phyloP scores from a whole-genome alignment of 2,113 vertebrate species.

The Triplophysa siluroides region DNA sequence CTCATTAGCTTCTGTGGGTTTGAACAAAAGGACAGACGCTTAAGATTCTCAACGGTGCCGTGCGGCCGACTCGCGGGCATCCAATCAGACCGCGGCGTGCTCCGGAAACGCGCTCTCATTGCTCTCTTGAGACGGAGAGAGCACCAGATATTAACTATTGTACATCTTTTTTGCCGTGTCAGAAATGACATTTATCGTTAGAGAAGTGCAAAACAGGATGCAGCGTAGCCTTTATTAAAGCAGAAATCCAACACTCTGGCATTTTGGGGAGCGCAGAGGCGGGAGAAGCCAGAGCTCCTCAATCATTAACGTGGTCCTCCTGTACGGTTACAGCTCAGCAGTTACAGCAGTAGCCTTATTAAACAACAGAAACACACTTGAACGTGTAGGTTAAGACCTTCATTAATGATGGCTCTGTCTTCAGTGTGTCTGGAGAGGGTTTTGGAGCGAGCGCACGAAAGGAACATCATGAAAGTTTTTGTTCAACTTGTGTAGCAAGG shows the following conservation, averaged over 20 bases:
- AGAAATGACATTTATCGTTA: constrained; percentile 54
- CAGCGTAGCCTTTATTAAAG: constrained; percentile 57
- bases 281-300: background rate
- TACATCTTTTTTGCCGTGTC: constrained; percentile 30
- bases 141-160: constrained; percentile 39
- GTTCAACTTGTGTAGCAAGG: constrained; percentile 1
- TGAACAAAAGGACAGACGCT: constrained; percentile 23
- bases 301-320: constrained; percentile 9
- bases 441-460: background rate
- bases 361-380: background rate
- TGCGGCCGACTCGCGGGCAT: background rate
- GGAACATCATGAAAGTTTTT: background rate
- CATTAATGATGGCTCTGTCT: background rate
- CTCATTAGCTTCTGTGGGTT: constrained; percentile 17
- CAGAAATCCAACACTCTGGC: constrained; percentile 51
- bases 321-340: constrained; percentile 23
- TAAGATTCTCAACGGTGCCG: constrained; percentile 6
- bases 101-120: constrained; percentile 26
- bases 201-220: constrained; percentile 9
- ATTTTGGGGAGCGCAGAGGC: constrained; percentile 55
- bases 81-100: constrained; percentile 11
- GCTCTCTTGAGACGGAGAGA: constrained; percentile 46
- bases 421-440: background rate
- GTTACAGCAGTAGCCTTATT: background rate
- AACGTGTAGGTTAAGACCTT: constrained; percentile 21